phyloP scores from a whole-genome alignment of 2,797 vertebrate species.

The Gallinago solitaria region DNA sequence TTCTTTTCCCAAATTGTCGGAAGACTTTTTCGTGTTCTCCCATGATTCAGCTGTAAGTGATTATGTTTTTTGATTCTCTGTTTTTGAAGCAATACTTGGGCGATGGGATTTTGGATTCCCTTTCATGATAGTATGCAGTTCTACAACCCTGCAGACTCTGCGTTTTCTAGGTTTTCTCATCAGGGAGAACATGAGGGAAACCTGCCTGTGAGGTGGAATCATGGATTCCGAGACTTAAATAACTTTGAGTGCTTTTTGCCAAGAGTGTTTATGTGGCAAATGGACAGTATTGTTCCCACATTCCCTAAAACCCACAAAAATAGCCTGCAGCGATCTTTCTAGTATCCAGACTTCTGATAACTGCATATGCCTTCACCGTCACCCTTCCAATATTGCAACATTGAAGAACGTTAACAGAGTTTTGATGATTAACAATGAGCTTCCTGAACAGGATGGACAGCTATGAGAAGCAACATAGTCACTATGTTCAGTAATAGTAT shows the following conservation, averaged over 20 bases:
- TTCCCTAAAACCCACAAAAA: background rate
- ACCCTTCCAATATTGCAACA: background rate
- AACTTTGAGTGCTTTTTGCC: background rate
- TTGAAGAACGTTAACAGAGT: background rate
- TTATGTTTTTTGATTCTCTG: background rate
- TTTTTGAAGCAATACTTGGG: background rate
- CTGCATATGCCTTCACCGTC: background rate
- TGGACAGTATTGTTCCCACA: background rate
- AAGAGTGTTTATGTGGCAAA: background rate
- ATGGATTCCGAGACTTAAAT: background rate
- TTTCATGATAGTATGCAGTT: background rate
- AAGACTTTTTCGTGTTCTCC: background rate
- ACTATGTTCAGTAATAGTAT: background rate
- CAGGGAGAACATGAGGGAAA: background rate
- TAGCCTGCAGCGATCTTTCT: background rate
- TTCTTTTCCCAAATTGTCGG: background rate
- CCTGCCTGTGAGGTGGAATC: background rate
- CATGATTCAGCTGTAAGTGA: background rate
- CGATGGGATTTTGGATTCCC: background rate
- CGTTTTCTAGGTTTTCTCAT: background rate
- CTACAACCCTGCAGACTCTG: background rate
- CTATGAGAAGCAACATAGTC: background rate
- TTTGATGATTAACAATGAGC: background rate
- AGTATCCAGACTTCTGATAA: background rate
- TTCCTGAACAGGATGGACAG: background rate